A percentile compares a stretch with the other conserved stretches of the same genome.
These are phyloP conservation scores for Pseudomyrmex flavicornis DNA, from an alignment of 1,140 invertebrate genomes.

Conservation along the genomic window DNA sequence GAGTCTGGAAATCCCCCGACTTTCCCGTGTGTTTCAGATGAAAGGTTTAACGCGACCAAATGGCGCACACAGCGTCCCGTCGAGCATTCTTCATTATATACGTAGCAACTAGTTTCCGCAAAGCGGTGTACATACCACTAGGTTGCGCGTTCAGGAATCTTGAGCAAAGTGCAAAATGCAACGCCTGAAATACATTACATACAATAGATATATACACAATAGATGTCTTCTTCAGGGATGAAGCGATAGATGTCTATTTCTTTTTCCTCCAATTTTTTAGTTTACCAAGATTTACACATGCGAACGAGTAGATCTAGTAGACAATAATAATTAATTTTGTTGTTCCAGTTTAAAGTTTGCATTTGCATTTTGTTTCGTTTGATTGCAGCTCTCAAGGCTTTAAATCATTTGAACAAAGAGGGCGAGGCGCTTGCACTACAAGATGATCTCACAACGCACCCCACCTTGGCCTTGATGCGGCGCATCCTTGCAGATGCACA, in stretches of 20 bases:
- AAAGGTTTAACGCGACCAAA: slow-evolving; percentile 23
- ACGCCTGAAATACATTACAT: too few species aligned
- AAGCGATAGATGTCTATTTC: not conserved
- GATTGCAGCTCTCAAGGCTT: slow-evolving; percentile 82
- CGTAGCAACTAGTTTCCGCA: slow-evolving; percentile 23
- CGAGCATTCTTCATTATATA: not conserved
- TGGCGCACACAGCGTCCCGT: slow-evolving; percentile 6
- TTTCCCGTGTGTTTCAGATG: slow-evolving; percentile 1
- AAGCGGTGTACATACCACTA: slow-evolving; percentile 13
- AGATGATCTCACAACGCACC: slow-evolving; percentile 83
- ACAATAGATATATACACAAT: too few species aligned
- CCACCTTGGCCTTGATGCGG: slow-evolving; percentile 85
- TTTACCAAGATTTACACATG: too few species aligned
- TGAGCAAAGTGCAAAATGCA: not conserved
- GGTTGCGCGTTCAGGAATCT: not conserved
- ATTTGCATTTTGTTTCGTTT: slow-evolving; percentile 39
- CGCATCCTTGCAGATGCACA: slow-evolving; percentile 85
- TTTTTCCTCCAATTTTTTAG: too few species aligned
- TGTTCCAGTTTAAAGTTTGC: not conserved
- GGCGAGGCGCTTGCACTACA: slow-evolving; percentile 82
- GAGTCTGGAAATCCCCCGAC: slow-evolving; percentile 24
- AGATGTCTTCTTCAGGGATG: too few species aligned
- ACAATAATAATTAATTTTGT: not conserved
- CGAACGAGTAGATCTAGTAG: too few species aligned
- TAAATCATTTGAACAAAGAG: slow-evolving; percentile 82